Percentiles rank a stretch among this genome's conserved stretches.
Conservation (phyloP, 2,888 invertebrate species). For the Ganaspis brasiliensis region DNA sequence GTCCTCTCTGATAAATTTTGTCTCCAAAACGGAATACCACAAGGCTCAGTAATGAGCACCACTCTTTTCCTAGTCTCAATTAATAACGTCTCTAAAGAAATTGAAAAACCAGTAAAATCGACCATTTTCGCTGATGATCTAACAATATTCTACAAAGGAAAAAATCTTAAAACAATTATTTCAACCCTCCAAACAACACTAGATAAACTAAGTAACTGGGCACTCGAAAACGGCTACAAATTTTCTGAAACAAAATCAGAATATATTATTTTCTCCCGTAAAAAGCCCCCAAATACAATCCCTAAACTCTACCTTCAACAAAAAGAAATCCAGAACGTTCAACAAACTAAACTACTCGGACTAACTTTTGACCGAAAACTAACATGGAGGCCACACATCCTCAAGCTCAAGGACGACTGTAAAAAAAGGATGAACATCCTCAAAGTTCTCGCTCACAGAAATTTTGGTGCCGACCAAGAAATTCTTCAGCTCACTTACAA, state of each 20-base stretch:
- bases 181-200: conserved; percentile 34
- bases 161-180: conserved; percentile 21
- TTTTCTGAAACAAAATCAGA: conserved; percentile 44
- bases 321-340: conserved; percentile 8
- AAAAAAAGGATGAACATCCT: too few relatives aligned
- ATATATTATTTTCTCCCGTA: conserved; percentile 22
- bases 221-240: conserved; percentile 32
- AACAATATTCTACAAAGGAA: conserved; percentile 44
- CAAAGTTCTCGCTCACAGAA: too few relatives aligned
- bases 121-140: conserved; percentile 50
- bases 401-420: too few relatives aligned
- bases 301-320: neutral
- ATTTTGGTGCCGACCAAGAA: too few relatives aligned
- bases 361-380: conserved; percentile 51
- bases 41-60: conserved; percentile 49
- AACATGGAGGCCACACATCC: conserved; percentile 51
- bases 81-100: conserved; percentile 23
- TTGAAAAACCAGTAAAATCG: neutral
- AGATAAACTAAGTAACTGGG: neutral
- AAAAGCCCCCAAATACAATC: neutral
- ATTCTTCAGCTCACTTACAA: too few relatives aligned
- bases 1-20: conserved; percentile 30
- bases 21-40: conserved; percentile 55
- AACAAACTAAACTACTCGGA: conserved; percentile 52
- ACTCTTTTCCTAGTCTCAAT: conserved; percentile 50